These are phyloP conservation scores for Turnix velox DNA, from an alignment of 2,113 vertebrate genomes.

Conservation along the genomic window DNA sequence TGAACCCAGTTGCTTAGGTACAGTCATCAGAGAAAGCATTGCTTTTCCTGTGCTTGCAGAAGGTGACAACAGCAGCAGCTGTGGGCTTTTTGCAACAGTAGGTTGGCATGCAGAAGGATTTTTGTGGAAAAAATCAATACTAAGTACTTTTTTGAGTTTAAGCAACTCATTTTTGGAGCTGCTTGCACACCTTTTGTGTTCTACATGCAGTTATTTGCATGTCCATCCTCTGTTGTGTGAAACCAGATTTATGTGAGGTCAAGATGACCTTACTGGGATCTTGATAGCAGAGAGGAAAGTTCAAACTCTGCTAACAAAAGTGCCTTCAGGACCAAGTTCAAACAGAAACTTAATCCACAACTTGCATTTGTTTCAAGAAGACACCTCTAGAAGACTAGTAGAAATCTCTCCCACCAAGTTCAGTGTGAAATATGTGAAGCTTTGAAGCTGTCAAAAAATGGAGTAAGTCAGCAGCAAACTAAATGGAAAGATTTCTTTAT, in stretches of 20 bases:
- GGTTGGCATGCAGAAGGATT: neutral
- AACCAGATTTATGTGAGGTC: neutral
- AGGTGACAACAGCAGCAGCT: neutral
- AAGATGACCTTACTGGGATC: neutral
- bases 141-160: neutral
- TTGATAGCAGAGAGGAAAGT: neutral
- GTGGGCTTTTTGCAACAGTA: rapidly evolving
- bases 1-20: neutral
- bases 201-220: neutral
- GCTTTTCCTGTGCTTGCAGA: neutral
- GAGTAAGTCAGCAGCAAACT: neutral
- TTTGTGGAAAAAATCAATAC: neutral
- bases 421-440: neutral
- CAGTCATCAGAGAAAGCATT: neutral
- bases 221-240: neutral
- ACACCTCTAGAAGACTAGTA: neutral
- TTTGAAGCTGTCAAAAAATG: neutral
- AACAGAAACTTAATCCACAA: neutral
- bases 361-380: neutral
- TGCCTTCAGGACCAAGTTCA: neutral
- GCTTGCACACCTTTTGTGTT: neutral
- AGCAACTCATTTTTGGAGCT: neutral
- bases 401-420: neutral
- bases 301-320: neutral
- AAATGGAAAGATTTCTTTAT: neutral